Evolutionary conservation across 2,797 vertebrate genomes (phyloP), one percentile per base, ranked within the genome.

Genomic region (Mareca strepera): DNA sequence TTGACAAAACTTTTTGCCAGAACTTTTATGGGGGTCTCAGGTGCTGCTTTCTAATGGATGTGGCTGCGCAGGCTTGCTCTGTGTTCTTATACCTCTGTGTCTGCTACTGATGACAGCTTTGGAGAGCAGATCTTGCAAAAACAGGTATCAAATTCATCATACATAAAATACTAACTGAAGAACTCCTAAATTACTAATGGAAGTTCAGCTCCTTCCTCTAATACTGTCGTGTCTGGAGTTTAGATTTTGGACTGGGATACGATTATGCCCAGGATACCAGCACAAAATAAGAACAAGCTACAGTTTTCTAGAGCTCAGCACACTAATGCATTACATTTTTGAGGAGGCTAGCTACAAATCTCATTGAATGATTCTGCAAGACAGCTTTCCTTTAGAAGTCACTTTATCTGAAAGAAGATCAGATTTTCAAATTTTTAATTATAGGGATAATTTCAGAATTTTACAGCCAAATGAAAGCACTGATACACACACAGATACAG

Each of bases 401-500:
- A 48, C 43, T 10, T 60, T 70, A 56, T 56, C 29, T 56, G 55
- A 56, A 56, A 56, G 31, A 12, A 8, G 31, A 35, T 6, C 10
- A 74, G 12, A 80, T 70, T 77, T 86, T 56, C 7, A 63, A 37
- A 74, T 20, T 3, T 44, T 37, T n/a, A 39, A 5, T 25, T 52
- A 60, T 41, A 91, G 39, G 87, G 73, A 90, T 39, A 84, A 95
- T 62, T 69, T 83, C 72, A 67, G 23, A 78, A 50, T 79, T 96
- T 93, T 89, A 72, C 58, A 93, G 84, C 67, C 55, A 44, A 94
- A 62, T 39, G 5, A 90, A 96, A 94, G 92, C 23, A 48, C 31
- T 28, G 10, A 60, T 23, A 50, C 15, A 33, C 4, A 48, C 4
- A 48, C 6, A 53, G 41, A 62, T 39, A 33, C 25, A 72, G n/a